Base-by-base conservation (phyloP, 2,113 vertebrate genomes). In the Pelmatolapia mariae region DNA sequence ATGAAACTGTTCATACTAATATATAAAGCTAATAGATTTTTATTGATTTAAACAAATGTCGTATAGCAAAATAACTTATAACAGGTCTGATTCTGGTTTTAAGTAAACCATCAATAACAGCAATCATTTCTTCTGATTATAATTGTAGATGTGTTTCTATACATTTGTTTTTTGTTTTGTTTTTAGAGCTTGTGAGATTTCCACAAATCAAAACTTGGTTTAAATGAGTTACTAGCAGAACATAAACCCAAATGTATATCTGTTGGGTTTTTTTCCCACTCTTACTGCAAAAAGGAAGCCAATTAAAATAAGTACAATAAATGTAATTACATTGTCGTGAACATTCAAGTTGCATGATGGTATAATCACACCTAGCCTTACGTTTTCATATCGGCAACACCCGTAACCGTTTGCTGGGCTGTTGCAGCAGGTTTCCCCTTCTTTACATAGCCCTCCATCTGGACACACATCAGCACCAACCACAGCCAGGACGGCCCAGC, bases 361-460 rank as follows among this genome's bases (percentile, higher is more conserved):
- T 6, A 7, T 13, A 71, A 8, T 18, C 12, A 10, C 13, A 11
- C 10, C 31, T 80, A 93, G 45, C 95, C 80, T 96, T 83, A 68
- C 73, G 18, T 78, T 78, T 78, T 94, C 87, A 47, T 94, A 86
- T 0, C 95, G 96, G 87, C 97, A 97, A 91, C 97, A 97, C 4
- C 89, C 93, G 80, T 95, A 97, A 5, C 86, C 57, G 4, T 57
- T 91, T 5, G 6, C 7, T 13, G 90, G 88, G 71, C 50, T 87
- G 0, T 57, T 94, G 89, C 98, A 98, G 96, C 97, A 98, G 2
- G 97, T 97, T 91, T 86, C 92, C 10, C 95, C 95, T 0, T 96
- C 88, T 0, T 94, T 90, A 86, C 98, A 98, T 6, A 18, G 45
- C 1, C 90, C 91, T 63, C 89, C 92, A 61, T 93, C 87, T 10